Evolutionary conservation across 2,797 vertebrate genomes (phyloP).

Genomic region (Erpetoichthys calabaricus): DNA sequence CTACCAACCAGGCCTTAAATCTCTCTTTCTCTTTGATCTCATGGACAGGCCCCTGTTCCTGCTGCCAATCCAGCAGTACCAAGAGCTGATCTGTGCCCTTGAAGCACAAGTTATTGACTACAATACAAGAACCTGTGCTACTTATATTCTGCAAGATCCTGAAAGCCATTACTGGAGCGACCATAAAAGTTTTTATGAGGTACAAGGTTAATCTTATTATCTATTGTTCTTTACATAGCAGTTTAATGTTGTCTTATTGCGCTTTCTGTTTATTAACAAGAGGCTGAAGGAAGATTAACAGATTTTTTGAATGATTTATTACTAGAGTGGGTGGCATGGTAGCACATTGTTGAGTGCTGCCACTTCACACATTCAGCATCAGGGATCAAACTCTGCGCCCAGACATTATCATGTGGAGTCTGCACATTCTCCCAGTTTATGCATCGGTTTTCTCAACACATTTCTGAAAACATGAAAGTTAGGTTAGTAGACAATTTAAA

Average conservation of each 20-base stretch:
- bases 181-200: conserved; percentile 88
- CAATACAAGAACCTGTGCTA: conserved; percentile 70
- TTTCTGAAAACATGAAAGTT: no score
- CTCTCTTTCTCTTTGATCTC: neutral
- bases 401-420: no score
- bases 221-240: conserved; percentile 32
- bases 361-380: no score
- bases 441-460: no score
- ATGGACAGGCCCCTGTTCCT: conserved; percentile 61
- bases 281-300: no score
- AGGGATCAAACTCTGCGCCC: no score
- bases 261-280: no score
- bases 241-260: conserved; percentile 23
- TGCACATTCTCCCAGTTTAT: no score
- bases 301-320: no score
- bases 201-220: conserved; percentile 48
- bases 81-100: conserved; percentile 58
- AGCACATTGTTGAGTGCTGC: no score
- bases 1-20: conserved; percentile 40
- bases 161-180: conserved; percentile 90
- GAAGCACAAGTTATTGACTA: conserved; percentile 74
- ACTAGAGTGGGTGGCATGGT: no score
- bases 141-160: conserved; percentile 80
- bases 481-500: no score
- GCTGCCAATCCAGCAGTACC: conserved; percentile 68